Percentiles rank a stretch among this genome's conserved stretches.
These are phyloP conservation scores for Callipepla californica DNA, from an alignment of 2,113 vertebrate genomes.

Conservation along the genomic window DNA sequence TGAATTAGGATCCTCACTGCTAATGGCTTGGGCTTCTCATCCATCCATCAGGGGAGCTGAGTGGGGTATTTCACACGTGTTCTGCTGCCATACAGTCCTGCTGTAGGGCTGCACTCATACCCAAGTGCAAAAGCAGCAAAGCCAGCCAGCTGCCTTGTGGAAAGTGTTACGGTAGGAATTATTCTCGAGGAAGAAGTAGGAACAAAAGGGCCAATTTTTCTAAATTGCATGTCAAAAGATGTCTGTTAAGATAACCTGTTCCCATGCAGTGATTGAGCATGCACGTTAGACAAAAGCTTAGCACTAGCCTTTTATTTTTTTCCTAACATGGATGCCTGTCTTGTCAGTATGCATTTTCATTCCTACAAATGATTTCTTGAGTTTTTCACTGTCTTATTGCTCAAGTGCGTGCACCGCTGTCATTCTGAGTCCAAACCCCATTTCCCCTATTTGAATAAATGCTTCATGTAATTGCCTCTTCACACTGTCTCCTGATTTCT, in stretches of 20 bases:
- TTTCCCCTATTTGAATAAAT: conserved; percentile 50
- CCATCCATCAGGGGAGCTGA: not conserved
- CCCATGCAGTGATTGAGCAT: not conserved
- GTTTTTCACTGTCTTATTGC: not conserved
- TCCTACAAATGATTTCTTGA: not conserved
- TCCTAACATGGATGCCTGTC: not conserved
- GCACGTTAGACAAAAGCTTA: not conserved
- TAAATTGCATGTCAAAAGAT: not conserved
- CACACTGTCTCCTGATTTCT: conserved; percentile 14
- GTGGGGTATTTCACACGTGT: fast-evolving
- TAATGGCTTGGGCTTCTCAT: not conserved
- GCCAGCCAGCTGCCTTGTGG: not conserved
- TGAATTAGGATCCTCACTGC: not conserved
- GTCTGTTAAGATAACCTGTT: not conserved
- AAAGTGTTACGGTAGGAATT: not conserved
- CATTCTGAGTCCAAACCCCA: not conserved
- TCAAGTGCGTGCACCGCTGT: not conserved
- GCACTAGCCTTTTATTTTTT: not conserved
- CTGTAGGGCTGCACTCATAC: fast-evolving
- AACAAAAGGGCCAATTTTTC: not conserved
- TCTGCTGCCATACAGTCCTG: not conserved
- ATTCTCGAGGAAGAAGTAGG: not conserved
- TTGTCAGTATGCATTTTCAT: conserved; percentile 1
- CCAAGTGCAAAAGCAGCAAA: not conserved
- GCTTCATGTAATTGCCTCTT: conserved; percentile 52